Conservation (phyloP, 2,797 vertebrate species). For the Pitangus sulphuratus region DNA sequence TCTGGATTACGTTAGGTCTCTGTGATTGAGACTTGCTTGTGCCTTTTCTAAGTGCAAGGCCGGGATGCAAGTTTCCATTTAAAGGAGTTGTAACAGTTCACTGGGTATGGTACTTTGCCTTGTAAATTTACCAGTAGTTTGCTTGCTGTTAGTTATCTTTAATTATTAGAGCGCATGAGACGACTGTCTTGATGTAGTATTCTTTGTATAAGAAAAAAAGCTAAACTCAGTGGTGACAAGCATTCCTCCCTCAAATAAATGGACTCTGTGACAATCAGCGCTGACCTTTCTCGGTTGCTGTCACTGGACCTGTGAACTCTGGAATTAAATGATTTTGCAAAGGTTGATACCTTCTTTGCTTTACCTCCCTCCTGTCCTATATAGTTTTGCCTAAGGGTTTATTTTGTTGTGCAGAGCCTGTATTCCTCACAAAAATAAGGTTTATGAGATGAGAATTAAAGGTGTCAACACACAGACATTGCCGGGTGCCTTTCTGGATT, state of each 20-base stretch:
- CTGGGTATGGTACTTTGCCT: not conserved
- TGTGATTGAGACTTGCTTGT: not conserved
- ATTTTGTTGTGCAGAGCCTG: not conserved
- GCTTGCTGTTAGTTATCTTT: not conserved
- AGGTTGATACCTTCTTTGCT: not conserved
- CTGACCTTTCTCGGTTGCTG: not conserved
- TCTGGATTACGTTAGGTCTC: not conserved
- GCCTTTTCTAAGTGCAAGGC: not conserved
- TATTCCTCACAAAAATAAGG: not conserved
- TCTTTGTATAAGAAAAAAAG: not conserved
- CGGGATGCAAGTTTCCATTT: not conserved
- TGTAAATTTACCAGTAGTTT: not conserved
- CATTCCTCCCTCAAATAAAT: not conserved
- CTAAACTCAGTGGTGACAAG: not conserved
- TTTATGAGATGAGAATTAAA: not conserved
- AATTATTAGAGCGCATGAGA: not conserved
- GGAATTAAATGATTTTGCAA: not conserved
- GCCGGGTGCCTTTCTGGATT: not conserved
- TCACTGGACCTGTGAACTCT: not conserved
- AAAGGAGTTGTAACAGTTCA: not conserved
- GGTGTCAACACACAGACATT: fast-evolving
- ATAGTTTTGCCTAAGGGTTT: not conserved
- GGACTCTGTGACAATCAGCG: fast-evolving
- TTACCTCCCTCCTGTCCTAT: not conserved
- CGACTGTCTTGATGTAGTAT: not conserved